Base-by-base conservation (phyloP, 2,888 invertebrate genomes). In the Abrostola tripartita region DNA sequence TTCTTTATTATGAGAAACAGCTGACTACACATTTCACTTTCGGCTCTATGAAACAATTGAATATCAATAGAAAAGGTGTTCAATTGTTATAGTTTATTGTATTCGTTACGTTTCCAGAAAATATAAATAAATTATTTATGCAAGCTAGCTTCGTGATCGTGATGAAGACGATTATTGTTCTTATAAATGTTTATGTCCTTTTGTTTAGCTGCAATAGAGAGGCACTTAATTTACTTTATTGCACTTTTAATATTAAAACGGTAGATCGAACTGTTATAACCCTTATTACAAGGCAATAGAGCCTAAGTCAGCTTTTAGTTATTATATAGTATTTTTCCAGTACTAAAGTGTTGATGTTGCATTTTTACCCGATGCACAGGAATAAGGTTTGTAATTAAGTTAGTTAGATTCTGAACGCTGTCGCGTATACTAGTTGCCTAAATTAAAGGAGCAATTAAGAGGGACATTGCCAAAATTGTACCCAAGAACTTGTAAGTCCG, bases 111-210 rank as follows among this genome's bases (percentile, higher is more conserved):
- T 68, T 72, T 58, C 52, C 36, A 67, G 75, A 76, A 77, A 65
- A 61, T 67, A 63, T 72, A 64, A 72, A 76, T 65, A 57, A 57
- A 67, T 67, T 36, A 65, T 68, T 47, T 52, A 64, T 53, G 56
- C 54, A 60, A 53, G 55, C 56, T 74, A 5, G 55, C 41, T 47
- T 63, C 78, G 65, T 64, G 72, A 68, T 68, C 42, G 51, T 59
- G 60, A 61, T 68, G 47, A 54, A 50, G 40, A 47, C 59, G 9
- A 51, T 63, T 60, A 64, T 60, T 42, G 55, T 62, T 38, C 54
- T 61, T 57, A 72, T 62, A 74, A 66, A 62, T 63, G 42, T 69
- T 67, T 54, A 76, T 75, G 47, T 36, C 42, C 61, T 40, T 78
- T 78, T 78, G 72, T 76, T 40, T 68, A 49, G n/a, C 41, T 52